Evolutionary conservation across 2,888 invertebrate species (phyloP).

Genomic region (Athalia cordata): DNA sequence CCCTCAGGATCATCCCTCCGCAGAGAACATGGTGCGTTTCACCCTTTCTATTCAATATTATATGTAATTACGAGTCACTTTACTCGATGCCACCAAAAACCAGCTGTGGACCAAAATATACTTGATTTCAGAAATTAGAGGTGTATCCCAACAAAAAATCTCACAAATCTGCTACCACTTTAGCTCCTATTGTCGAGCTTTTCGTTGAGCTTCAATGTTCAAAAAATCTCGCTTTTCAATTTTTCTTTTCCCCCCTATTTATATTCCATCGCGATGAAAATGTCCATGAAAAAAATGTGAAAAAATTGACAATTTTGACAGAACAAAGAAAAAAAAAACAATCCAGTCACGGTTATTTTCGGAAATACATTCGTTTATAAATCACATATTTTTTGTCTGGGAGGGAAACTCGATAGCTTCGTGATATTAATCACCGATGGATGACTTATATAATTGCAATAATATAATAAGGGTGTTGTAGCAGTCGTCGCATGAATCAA

Average conservation of each 20-base stretch:
- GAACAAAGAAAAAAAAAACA: neutral
- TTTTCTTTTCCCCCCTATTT: too few relatives aligned
- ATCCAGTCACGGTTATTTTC: too few relatives aligned
- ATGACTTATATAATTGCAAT: too few relatives aligned
- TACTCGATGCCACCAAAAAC: too few relatives aligned
- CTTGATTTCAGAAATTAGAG: too few relatives aligned
- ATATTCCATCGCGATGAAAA: too few relatives aligned
- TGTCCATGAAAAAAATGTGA: neutral
- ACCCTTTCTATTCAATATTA: neutral
- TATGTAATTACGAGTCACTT: too few relatives aligned
- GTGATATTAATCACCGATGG: too few relatives aligned
- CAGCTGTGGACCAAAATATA: too few relatives aligned
- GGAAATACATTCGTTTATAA: neutral
- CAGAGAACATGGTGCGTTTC: constrained; percentile 55
- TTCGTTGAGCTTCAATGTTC: neutral
- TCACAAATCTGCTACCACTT: neutral
- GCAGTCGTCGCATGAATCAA: too few relatives aligned
- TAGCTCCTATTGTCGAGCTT: neutral
- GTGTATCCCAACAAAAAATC: neutral
- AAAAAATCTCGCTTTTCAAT: neutral
- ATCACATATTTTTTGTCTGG: neutral
- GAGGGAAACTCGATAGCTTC: too few relatives aligned
- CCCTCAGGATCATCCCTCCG: constrained; percentile 57
- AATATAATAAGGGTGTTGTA: too few relatives aligned
- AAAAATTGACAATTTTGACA: neutral